A percentile compares a stretch with the other conserved stretches of the same genome.
Conservation (phyloP, 2,888 invertebrate genomes). For the Frankliniella intonsa region DNA sequence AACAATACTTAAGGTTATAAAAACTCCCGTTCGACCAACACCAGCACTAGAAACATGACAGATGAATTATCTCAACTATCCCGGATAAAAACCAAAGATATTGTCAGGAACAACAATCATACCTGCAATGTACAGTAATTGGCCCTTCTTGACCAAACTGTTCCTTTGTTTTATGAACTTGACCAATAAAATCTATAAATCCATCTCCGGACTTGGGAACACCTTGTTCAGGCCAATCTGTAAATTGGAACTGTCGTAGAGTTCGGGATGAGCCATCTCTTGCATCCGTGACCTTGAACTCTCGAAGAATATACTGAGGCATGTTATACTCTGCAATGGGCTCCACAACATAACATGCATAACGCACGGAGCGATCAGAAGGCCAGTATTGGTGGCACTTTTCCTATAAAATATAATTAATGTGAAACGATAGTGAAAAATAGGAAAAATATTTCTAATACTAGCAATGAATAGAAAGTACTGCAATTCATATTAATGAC, state of each 20-base stretch:
- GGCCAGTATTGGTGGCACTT: conserved; percentile 99
- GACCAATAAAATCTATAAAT: conserved; percentile 98
- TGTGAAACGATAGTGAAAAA: not conserved
- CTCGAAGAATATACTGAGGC: conserved; percentile 97
- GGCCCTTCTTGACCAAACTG: conserved; percentile 99
- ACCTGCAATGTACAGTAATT: conserved; percentile 97
- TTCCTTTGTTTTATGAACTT: conserved; percentile 99
- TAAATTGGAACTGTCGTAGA: conserved; percentile 93
- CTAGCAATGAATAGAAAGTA: not conserved
- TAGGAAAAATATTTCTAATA: not conserved
- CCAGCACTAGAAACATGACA: conserved; percentile 67
- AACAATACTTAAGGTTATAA: conserved; percentile 95
- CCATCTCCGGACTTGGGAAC: conserved; percentile 98
- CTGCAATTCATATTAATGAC: conserved; percentile 5
- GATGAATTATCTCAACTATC: not conserved
- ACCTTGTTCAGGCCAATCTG: conserved; percentile 94
- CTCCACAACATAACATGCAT: conserved; percentile 97
- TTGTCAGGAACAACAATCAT: conserved; percentile 35
- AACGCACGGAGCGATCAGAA: conserved; percentile 91
- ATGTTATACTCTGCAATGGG: conserved; percentile 99
- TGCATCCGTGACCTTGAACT: conserved; percentile 98
- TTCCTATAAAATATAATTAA: conserved; percentile 60
- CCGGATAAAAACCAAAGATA: conserved; percentile 30
- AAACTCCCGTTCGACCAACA: conserved; percentile 97
- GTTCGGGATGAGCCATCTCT: conserved; percentile 94